A percentile compares a stretch with the other conserved stretches of the same genome.
These are phyloP conservation scores for Psittacula echo DNA, from an alignment of 2,797 vertebrate species.

Conservation along the genomic window DNA sequence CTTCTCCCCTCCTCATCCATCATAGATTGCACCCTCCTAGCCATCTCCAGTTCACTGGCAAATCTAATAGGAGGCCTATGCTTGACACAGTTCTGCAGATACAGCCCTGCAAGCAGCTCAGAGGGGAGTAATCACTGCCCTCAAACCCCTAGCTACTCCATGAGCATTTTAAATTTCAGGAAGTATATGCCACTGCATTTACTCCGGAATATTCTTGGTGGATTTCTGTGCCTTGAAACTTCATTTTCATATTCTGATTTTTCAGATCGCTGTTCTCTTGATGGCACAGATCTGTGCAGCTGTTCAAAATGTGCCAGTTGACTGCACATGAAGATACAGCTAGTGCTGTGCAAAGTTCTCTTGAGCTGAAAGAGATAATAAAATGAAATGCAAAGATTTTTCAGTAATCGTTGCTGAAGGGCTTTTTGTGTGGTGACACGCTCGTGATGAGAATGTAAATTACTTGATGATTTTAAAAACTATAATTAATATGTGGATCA, in stretches of 20 bases:
- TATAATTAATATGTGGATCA: not conserved
- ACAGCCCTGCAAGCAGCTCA: not conserved
- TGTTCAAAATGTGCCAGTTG: not conserved
- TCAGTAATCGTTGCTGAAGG: not conserved
- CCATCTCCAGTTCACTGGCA: not conserved
- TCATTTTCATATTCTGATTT: not conserved
- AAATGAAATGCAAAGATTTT: not conserved
- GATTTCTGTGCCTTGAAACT: not conserved
- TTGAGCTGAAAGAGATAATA: not conserved
- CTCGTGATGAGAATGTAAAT: not conserved
- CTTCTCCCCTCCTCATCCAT: not conserved
- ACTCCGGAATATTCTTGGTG: not conserved
- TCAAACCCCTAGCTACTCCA: not conserved
- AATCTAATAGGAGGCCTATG: not conserved
- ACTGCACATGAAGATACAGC: not conserved
- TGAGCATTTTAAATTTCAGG: not conserved
- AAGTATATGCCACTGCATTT: not conserved
- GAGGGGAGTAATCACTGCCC: not conserved
- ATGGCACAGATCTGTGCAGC: not conserved
- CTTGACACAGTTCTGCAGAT: not conserved
- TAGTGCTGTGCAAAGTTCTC: not conserved
- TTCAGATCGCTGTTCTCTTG: not conserved
- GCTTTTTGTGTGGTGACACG: not conserved
- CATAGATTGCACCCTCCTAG: not conserved
- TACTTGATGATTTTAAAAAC: not conserved